These are phyloP conservation scores for Melanotus villosus DNA, from an alignment of 2,888 invertebrate genomes.

Conservation along the genomic window DNA sequence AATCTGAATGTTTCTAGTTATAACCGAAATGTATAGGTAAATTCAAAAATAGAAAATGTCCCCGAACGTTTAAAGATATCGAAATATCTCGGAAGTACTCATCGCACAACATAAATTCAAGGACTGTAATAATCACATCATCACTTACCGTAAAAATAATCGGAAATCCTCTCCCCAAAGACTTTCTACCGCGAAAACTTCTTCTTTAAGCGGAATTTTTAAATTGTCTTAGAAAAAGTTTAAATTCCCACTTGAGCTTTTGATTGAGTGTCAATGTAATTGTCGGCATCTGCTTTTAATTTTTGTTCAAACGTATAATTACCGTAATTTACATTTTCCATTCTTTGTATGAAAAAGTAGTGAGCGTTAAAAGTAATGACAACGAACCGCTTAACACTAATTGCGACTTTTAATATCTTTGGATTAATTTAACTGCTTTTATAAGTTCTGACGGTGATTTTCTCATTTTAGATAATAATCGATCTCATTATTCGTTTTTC, in stretches of 20 bases:
- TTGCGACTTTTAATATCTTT: conserved; percentile 4
- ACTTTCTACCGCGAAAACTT: not conserved
- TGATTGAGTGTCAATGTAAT: not conserved
- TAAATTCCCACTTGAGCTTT: not conserved
- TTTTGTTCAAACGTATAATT: not conserved
- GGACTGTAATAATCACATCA: conserved; percentile 8
- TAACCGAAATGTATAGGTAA: too few relatives aligned
- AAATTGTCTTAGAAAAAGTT: not conserved
- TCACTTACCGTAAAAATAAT: not conserved
- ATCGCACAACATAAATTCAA: not conserved
- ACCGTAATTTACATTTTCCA: not conserved
- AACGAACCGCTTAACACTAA: not conserved
- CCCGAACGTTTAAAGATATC: not conserved
- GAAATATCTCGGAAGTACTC: not conserved
- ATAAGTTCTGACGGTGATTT: not conserved
- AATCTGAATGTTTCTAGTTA: too few relatives aligned
- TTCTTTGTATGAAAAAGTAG: conserved; percentile 1
- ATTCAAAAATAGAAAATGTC: not conserved
- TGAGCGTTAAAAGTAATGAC: not conserved
- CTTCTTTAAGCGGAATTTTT: not conserved
- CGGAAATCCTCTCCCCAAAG: not conserved
- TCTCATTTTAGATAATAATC: not conserved
- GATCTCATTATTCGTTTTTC: conserved; percentile 8
- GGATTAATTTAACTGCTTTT: conserved; percentile 1
- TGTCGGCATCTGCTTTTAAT: not conserved